Conservation (phyloP, 2,888 invertebrate genomes). For the Agriopis aurantiaria region DNA sequence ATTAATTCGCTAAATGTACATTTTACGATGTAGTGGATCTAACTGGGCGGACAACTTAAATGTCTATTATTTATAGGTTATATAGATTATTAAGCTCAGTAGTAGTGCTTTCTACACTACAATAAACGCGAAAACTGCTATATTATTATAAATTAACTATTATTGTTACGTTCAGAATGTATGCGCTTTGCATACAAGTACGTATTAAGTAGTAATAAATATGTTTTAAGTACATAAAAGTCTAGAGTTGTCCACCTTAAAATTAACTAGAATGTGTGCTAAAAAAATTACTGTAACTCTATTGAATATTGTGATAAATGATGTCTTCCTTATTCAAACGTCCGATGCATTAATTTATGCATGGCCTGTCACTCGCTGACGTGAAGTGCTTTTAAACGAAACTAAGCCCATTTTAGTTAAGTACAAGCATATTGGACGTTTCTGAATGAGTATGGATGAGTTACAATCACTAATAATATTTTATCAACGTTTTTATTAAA, state of each 20-base stretch:
- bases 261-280: slow-evolving; percentile 66
- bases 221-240: slow-evolving; percentile 44
- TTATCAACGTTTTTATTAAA: slow-evolving; percentile 54
- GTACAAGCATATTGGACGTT: not conserved
- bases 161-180: slow-evolving; percentile 18
- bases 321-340: slow-evolving; percentile 22
- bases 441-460: slow-evolving; percentile 17
- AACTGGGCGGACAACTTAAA: slow-evolving; percentile 49
- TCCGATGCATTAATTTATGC: not conserved
- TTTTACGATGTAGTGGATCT: slow-evolving; percentile 58
- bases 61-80: slow-evolving; percentile 36
- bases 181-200: slow-evolving; percentile 9
- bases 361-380: too few species aligned
- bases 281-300: slow-evolving; percentile 64
- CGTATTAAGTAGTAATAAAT: slow-evolving; percentile 41
- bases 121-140: slow-evolving; percentile 29
- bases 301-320: slow-evolving; percentile 34
- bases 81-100: slow-evolving; percentile 42
- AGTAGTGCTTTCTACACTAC: slow-evolving; percentile 41
- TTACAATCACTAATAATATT: slow-evolving; percentile 65
- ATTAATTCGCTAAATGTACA: slow-evolving; percentile 66
- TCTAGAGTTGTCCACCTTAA: slow-evolving; percentile 46
- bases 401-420: not conserved
- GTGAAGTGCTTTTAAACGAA: not conserved
- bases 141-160: slow-evolving; percentile 28